Percentiles rank a stretch among this genome's conserved stretches.
Conservation (phyloP, 2,113 vertebrate genomes). For the Glaucomys volans region DNA sequence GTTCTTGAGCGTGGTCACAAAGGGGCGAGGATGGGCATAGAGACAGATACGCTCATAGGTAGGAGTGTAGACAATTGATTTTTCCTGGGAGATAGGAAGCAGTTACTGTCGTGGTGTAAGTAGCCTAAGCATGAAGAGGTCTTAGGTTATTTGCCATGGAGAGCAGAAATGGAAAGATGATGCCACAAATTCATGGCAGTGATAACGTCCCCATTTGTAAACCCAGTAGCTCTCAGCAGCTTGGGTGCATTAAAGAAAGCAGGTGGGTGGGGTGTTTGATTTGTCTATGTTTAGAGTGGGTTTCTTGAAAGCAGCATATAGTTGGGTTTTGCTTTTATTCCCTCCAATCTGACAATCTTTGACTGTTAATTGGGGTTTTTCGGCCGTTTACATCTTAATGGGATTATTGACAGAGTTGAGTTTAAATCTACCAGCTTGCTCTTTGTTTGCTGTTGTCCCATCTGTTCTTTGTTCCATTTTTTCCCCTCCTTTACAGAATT, state of each 20-base stretch:
- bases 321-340: neutral
- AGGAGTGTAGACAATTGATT: neutral
- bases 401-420: neutral
- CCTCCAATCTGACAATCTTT: neutral
- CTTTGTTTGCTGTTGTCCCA: slow-evolving; percentile 41
- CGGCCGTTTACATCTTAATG: slow-evolving; percentile 52
- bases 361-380: neutral
- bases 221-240: neutral
- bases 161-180: neutral
- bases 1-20: neutral
- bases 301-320: slow-evolving; percentile 13
- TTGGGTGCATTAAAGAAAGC: neutral
- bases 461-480: slow-evolving; percentile 41
- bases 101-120: neutral
- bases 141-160: neutral
- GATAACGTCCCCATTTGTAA: neutral
- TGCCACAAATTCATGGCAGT: neutral
- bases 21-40: neutral
- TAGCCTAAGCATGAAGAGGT: neutral
- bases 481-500: neutral
- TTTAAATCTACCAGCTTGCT: neutral
- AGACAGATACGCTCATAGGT: too few species aligned
- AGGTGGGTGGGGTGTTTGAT: slow-evolving; percentile 11
- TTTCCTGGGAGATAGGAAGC: neutral
- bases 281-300: neutral